Conservation (phyloP, 2,888 invertebrate species). For the Leucoma salicis region DNA sequence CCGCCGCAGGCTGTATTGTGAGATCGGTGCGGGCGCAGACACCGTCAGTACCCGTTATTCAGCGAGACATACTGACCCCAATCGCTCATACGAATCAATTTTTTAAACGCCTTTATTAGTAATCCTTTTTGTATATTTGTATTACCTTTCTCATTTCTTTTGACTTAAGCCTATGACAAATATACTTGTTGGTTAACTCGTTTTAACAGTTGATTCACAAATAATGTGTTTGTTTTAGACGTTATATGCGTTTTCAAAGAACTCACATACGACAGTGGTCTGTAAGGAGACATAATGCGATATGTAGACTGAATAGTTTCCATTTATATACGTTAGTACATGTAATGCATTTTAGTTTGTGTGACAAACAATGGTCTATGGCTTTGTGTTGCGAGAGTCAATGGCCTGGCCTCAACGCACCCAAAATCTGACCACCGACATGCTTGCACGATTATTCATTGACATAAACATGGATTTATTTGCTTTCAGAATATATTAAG, state of each 20-base stretch:
- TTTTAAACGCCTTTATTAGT: slow-evolving; percentile 41
- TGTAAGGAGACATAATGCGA: slow-evolving; percentile 19
- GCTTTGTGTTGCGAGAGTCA: slow-evolving; percentile 45
- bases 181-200: slow-evolving; percentile 18
- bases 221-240: background rate
- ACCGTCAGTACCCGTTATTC: slow-evolving; percentile 66
- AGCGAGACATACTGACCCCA: slow-evolving; percentile 67
- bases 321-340: slow-evolving; percentile 19
- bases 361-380: slow-evolving; percentile 37
- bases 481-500: slow-evolving; percentile 25
- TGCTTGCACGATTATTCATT: slow-evolving; percentile 48
- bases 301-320: slow-evolving; percentile 26
- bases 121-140: slow-evolving; percentile 22
- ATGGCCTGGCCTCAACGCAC: slow-evolving; percentile 48
- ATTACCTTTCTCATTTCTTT: slow-evolving; percentile 24
- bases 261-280: slow-evolving; percentile 29
- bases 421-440: slow-evolving; percentile 44
- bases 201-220: slow-evolving; percentile 26
- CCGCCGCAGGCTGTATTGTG: slow-evolving; percentile 26
- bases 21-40: slow-evolving; percentile 43
- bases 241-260: slow-evolving; percentile 16
- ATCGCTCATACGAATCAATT: slow-evolving; percentile 52
- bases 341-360: slow-evolving; percentile 27
- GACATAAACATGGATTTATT: slow-evolving; percentile 36
- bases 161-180: slow-evolving; percentile 22